Conservation (phyloP, 1,140 invertebrate genomes). For the Pachypsylla venusta region DNA sequence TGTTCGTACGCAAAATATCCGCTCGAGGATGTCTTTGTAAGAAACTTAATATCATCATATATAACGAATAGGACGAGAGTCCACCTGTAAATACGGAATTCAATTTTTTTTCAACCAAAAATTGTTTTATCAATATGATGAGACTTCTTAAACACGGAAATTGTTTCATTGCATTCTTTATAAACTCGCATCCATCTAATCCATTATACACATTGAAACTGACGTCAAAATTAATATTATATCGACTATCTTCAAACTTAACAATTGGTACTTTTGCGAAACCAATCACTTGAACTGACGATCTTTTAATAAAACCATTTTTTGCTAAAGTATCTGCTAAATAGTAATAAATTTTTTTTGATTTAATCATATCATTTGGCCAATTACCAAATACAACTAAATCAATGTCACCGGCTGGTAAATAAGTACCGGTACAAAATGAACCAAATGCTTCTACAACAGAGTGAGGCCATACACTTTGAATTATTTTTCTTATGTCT, state of each 20-base stretch:
- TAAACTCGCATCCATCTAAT: background rate
- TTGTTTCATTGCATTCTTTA: background rate
- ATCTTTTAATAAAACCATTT: background rate
- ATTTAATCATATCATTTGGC: background rate
- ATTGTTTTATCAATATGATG: background rate
- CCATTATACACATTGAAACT: conserved; percentile 1
- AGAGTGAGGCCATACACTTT: conserved; percentile 76
- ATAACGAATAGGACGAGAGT: background rate
- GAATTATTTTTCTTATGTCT: conserved; percentile 72
- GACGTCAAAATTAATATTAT: background rate
- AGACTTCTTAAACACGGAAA: background rate
- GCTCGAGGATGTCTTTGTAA: background rate
- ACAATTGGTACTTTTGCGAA: conserved; percentile 1
- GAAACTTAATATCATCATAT: conserved; percentile 8
- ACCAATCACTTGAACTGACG: background rate
- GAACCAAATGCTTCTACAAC: conserved; percentile 91
- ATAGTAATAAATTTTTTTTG: background rate
- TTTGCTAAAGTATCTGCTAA: background rate
- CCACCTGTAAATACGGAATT: background rate
- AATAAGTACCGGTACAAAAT: conserved; percentile 84
- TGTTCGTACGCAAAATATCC: background rate
- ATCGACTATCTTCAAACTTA: conserved; percentile 3
- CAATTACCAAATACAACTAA: conserved; percentile 1
- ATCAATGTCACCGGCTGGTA: conserved; percentile 39
- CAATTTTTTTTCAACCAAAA: background rate